phyloP scores from a whole-genome alignment of 2,113 vertebrate genomes.

The Megaceryle torquata region DNA sequence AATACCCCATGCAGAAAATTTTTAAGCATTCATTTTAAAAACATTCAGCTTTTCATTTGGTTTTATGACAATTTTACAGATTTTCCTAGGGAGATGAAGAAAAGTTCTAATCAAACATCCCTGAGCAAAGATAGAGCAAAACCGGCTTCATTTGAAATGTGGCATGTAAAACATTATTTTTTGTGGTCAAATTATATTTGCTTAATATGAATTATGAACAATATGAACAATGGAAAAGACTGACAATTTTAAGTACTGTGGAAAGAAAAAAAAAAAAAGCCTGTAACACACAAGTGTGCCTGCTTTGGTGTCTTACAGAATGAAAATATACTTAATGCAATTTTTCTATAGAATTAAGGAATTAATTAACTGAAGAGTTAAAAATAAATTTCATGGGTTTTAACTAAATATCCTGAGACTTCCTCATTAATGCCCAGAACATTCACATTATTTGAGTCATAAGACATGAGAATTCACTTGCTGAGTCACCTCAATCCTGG shows the following conservation, averaged over 20 bases:
- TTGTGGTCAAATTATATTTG: not conserved
- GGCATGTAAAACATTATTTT: not conserved
- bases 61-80: not conserved
- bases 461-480: not conserved
- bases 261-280: too few species aligned
- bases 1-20: not conserved
- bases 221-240: not conserved
- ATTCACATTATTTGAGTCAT: not conserved
- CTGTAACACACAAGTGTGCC: not conserved
- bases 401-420: not conserved
- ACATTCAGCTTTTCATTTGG: not conserved
- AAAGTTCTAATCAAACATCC: not conserved
- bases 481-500: not conserved
- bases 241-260: not conserved
- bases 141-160: not conserved
- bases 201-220: too few species aligned
- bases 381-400: not conserved
- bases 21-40: not conserved
- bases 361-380: not conserved
- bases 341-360: constrained; percentile 6
- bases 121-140: not conserved
- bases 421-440: not conserved
- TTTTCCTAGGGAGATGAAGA: not conserved
- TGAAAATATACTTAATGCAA: constrained; percentile 8
- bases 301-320: not conserved